Evolutionary conservation across 2,888 invertebrate genomes (phyloP).

Genomic region (Drosophila testacea): DNA sequence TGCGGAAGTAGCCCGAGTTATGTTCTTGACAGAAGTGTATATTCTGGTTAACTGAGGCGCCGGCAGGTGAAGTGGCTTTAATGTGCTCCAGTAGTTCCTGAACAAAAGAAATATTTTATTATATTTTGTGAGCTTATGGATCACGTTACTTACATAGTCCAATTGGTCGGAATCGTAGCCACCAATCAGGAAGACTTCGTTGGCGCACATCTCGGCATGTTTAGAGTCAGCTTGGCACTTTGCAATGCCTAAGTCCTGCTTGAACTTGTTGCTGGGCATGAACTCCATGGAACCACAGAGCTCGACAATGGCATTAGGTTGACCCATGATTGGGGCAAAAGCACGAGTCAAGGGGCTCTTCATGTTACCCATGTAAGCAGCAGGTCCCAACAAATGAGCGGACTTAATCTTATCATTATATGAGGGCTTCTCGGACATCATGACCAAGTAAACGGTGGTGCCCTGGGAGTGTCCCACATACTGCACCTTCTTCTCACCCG

Average conservation of each 20-base stretch:
- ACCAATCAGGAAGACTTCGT: constrained; percentile 87
- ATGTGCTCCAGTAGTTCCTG: constrained; percentile 75
- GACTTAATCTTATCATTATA: constrained; percentile 75
- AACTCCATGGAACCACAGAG: constrained; percentile 77
- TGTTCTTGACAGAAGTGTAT: constrained; percentile 83
- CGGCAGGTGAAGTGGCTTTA: constrained; percentile 83
- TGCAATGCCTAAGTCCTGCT: constrained; percentile 84
- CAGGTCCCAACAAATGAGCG: constrained; percentile 86
- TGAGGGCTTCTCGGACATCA: constrained; percentile 68
- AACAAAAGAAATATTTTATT: background rate
- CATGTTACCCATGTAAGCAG: constrained; percentile 85
- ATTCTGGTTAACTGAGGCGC: constrained; percentile 83
- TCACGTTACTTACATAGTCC: constrained; percentile 83
- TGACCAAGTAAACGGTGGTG: constrained; percentile 90
- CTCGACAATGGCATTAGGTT: constrained; percentile 77
- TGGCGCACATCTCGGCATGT: constrained; percentile 87
- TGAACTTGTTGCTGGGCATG: constrained; percentile 73
- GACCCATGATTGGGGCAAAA: constrained; percentile 71
- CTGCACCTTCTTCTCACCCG: constrained; percentile 67
- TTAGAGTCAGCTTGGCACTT: constrained; percentile 84
- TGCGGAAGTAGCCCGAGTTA: constrained; percentile 81
- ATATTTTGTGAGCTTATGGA: no score
- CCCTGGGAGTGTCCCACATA: constrained; percentile 98
- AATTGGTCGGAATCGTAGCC: constrained; percentile 85
- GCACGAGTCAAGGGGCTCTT: constrained; percentile 82